A percentile compares a stretch with the other conserved stretches of the same genome.
Conservation (phyloP, 2,797 vertebrate genomes). For the Myotis vivesi region DNA sequence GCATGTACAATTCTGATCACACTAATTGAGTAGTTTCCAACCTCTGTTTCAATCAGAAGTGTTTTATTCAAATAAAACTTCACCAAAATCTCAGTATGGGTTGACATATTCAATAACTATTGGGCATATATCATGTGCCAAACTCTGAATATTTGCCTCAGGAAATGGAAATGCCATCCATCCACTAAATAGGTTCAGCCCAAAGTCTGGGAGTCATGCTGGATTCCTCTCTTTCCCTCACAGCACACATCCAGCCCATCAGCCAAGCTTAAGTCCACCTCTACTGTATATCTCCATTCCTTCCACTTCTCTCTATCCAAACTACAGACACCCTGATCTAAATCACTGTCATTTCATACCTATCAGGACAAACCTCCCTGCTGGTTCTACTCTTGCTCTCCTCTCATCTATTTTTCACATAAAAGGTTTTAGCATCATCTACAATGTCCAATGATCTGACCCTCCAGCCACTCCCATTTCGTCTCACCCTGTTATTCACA, state of each 20-base stretch:
- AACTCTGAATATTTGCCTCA: neutral
- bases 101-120: neutral
- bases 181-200: neutral
- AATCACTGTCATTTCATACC: neutral
- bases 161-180: neutral
- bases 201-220: neutral
- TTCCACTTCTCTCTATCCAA: neutral
- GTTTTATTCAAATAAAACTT: neutral
- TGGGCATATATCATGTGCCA: neutral
- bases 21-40: neutral
- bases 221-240: neutral
- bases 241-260: neutral
- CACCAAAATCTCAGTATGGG: neutral
- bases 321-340: neutral
- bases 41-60: neutral
- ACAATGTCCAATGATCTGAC: neutral
- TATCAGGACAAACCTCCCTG: neutral
- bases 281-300: neutral
- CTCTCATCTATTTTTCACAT: neutral
- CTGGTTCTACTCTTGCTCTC: neutral
- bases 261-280: neutral
- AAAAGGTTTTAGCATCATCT: neutral
- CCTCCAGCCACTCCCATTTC: neutral
- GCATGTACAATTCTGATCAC: neutral
- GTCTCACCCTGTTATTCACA: neutral